Evolutionary conservation across 2,888 invertebrate genomes (phyloP).

Genomic region (Drosophila neoperkinsi): DNA sequence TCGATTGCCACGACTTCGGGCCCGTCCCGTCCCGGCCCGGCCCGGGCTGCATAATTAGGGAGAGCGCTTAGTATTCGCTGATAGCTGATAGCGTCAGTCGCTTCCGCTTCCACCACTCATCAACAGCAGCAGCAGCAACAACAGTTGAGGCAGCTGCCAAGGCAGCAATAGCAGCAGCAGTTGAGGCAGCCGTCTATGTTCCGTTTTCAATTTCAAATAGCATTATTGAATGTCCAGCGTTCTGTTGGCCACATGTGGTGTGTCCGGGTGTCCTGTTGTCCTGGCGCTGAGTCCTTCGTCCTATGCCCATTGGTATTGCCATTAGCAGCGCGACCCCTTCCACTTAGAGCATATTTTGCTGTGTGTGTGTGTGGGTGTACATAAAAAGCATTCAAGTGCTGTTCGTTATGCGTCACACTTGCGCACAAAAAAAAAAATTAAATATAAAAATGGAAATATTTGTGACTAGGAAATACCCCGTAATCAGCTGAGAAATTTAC

Average conservation of each 20-base stretch:
- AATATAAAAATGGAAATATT: not conserved
- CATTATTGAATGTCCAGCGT: conserved; percentile 21
- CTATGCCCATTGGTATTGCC: conserved; percentile 21
- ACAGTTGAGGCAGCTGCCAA: not conserved
- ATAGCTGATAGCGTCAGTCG: conserved; percentile 53
- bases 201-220: conserved; percentile 47
- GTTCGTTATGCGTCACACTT: conserved; percentile 50
- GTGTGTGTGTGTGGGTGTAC: conserved; percentile 32
- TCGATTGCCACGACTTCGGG: conserved; percentile 30
- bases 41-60: conserved; percentile 69
- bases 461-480: not conserved
- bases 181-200: conserved; percentile 17
- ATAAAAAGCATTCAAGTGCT: conserved; percentile 56
- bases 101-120: conserved; percentile 60
- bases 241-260: conserved; percentile 48
- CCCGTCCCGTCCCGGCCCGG: conserved; percentile 22
- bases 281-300: conserved; percentile 14
- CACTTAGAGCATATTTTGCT: not conserved
- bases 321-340: conserved; percentile 25
- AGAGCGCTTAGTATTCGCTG: conserved; percentile 58
- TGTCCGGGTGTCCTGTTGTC: conserved; percentile 1
- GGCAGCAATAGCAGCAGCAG: not conserved
- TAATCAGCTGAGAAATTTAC: not conserved
- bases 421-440: not conserved
- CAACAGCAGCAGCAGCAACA: conserved; percentile 11